Evolutionary conservation across 2,888 invertebrate genomes (phyloP), one percentile per base, ranked within the genome.

Genomic region (Julus scandinavius): DNA sequence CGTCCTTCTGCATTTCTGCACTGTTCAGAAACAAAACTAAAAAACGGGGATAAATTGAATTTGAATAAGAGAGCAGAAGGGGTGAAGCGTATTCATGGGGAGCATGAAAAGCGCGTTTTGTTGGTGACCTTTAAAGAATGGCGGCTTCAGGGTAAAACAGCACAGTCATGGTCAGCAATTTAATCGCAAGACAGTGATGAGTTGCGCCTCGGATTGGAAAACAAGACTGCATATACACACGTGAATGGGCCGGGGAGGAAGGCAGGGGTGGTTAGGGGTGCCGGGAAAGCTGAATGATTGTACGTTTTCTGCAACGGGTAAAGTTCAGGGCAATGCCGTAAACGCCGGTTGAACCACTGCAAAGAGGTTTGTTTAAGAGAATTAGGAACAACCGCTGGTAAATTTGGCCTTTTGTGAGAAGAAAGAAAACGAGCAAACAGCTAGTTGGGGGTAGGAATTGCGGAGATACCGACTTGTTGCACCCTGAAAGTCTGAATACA

Each of bases 101-200:
- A 80, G 80, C 80, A 38, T 80, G 80, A 80, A 80, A 80, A 15
- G 80, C 80, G 38, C 80, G 13, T 80, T 80, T 80, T 80, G 80
- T 13, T 38, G 80, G 80, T 80, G 80, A 80, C 80, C 80, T 38
- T 29, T 38, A 13, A 80, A 80, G 80, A 80, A 80, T 80, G 80
- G 80, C 29, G 72, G 63, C 63, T 5, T 2, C n/a, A n/a, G 63
- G 63, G 63, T 38, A 80, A 80, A 80, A 80, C 80, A 80, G 80
- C 80, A 11, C 40, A 80, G 80, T 80, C 80, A 80, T 80, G 80
- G 80, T 80, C 80, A 80, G 80, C 80, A 80, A 80, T 80, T 80
- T 80, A 38, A 15, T 40, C 80, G 80, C 63, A 5, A 80, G 80
- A 80, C 80, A 80, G 38, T 80, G 80, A 80, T 80, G 80, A 38